Conservation (phyloP, 2,888 invertebrate species). For the Aporophyla lueneburgensis region DNA sequence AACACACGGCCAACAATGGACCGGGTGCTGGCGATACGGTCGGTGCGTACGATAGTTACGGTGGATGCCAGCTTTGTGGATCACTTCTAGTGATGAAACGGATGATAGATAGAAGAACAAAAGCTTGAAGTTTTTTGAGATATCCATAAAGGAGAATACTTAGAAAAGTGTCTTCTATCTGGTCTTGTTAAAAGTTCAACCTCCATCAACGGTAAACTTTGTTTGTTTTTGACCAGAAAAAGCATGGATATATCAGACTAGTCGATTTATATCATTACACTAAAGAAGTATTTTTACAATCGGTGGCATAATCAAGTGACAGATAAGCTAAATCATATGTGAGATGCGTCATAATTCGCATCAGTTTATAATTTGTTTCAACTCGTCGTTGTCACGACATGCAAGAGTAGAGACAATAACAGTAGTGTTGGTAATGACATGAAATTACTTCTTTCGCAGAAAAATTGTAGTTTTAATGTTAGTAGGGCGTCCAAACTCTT, state of each 20-base stretch:
- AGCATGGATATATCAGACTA: background rate
- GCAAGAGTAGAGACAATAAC: slow-evolving; percentile 24
- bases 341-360: background rate
- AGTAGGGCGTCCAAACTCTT: slow-evolving; percentile 32
- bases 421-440: slow-evolving; percentile 30
- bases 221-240: background rate
- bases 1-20: slow-evolving; percentile 59
- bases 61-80: slow-evolving; percentile 62
- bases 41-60: slow-evolving; percentile 63
- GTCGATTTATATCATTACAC: background rate
- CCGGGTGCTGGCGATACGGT: slow-evolving; percentile 59
- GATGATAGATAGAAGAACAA: slow-evolving; percentile 47
- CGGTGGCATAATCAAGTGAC: background rate
- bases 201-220: background rate
- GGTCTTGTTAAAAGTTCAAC: background rate
- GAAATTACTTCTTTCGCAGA: slow-evolving; percentile 46
- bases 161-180: background rate
- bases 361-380: slow-evolving; percentile 8
- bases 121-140: slow-evolving; percentile 4
- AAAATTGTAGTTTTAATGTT: slow-evolving; percentile 16
- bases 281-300: background rate
- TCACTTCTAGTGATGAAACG: slow-evolving; percentile 56
- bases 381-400: slow-evolving; percentile 23
- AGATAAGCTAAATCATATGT: background rate
- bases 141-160: background rate